These are phyloP conservation scores for Kuschelorhynchus macadamiae DNA, from an alignment of 2,888 invertebrate genomes.

Conservation along the genomic window DNA sequence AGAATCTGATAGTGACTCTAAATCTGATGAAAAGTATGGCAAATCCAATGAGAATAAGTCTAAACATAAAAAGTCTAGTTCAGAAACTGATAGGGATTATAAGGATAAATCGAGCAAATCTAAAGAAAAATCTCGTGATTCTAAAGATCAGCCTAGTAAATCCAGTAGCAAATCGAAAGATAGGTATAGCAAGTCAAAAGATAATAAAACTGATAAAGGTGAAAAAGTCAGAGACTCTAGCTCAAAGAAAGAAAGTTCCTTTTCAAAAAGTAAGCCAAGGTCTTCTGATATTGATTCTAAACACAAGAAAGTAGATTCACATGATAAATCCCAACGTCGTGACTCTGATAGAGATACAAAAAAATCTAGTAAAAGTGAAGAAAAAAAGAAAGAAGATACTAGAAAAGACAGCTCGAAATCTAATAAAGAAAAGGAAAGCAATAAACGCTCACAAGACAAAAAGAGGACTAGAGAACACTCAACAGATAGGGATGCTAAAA, in stretches of 20 bases:
- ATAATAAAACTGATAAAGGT: slow-evolving; percentile 14
- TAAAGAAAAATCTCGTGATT: slow-evolving; percentile 31
- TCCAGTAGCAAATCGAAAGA: slow-evolving; percentile 23
- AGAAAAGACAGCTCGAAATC: slow-evolving; percentile 26
- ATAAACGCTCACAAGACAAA: slow-evolving; percentile 44
- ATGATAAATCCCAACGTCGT: slow-evolving; percentile 11
- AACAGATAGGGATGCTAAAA: slow-evolving; percentile 17
- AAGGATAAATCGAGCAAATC: slow-evolving; percentile 16
- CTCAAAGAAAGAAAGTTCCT: slow-evolving; percentile 21
- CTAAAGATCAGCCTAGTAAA: slow-evolving; percentile 31
- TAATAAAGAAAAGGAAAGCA: slow-evolving; percentile 23
- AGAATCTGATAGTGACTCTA: slow-evolving; percentile 29
- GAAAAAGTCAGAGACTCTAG: slow-evolving; percentile 26
- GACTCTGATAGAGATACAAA: slow-evolving; percentile 18
- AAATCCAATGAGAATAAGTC: slow-evolving; percentile 12
- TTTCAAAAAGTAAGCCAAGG: slow-evolving; percentile 10
- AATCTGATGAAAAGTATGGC: slow-evolving; percentile 3
- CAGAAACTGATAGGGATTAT: slow-evolving; percentile 16
- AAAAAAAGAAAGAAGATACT: slow-evolving; percentile 21
- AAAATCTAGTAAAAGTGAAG: slow-evolving; percentile 31
- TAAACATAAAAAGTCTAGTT: slow-evolving; percentile 20
- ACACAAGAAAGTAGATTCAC: slow-evolving; percentile 8
- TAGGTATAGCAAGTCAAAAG: slow-evolving; percentile 23
- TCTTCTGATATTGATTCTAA: slow-evolving; percentile 23
- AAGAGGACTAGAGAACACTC: slow-evolving; percentile 22